phyloP scores from a whole-genome alignment of 2,113 vertebrate species.

The Tonatia bakeri region DNA sequence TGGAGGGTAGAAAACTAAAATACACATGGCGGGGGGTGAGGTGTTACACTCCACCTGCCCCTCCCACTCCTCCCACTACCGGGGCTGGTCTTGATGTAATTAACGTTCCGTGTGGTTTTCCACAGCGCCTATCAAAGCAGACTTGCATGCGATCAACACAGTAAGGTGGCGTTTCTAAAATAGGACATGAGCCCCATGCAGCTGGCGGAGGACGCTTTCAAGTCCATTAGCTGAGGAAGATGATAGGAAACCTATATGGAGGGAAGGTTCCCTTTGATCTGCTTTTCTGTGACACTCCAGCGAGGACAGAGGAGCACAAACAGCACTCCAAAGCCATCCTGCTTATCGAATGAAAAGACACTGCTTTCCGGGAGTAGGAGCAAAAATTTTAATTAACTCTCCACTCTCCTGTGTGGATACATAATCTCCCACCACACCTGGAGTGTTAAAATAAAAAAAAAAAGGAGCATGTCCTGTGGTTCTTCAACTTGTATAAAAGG shows the following conservation, averaged over 20 bases:
- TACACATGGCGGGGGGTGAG: not conserved
- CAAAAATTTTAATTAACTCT: slow-evolving; percentile 83
- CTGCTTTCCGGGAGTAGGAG: slow-evolving; percentile 74
- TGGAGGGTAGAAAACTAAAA: not conserved
- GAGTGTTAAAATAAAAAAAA: slow-evolving; percentile 71
- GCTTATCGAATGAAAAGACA: slow-evolving; percentile 62
- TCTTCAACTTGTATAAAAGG: slow-evolving; percentile 76
- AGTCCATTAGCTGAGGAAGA: slow-evolving; percentile 58
- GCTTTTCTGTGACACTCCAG: slow-evolving; percentile 47
- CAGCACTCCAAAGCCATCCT: slow-evolving; percentile 43
- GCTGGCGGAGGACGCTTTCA: slow-evolving; percentile 32
- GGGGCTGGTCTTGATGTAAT: slow-evolving; percentile 25
- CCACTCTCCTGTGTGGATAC: slow-evolving; percentile 77
- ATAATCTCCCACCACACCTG: slow-evolving; percentile 83
- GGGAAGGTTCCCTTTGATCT: slow-evolving; percentile 71
- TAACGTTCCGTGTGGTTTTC: not conserved
- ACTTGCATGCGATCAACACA: slow-evolving; percentile 7
- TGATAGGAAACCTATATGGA: not conserved
- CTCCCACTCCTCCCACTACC: not conserved
- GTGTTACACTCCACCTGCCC: not conserved
- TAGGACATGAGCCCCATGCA: not conserved
- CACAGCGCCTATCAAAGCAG: not conserved
- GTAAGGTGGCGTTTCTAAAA: slow-evolving; percentile 45
- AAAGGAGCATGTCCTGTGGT: slow-evolving; percentile 40
- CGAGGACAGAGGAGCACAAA: slow-evolving; percentile 35